phyloP scores from a whole-genome alignment of 2,113 vertebrate species.

The Sylvia atricapilla region DNA sequence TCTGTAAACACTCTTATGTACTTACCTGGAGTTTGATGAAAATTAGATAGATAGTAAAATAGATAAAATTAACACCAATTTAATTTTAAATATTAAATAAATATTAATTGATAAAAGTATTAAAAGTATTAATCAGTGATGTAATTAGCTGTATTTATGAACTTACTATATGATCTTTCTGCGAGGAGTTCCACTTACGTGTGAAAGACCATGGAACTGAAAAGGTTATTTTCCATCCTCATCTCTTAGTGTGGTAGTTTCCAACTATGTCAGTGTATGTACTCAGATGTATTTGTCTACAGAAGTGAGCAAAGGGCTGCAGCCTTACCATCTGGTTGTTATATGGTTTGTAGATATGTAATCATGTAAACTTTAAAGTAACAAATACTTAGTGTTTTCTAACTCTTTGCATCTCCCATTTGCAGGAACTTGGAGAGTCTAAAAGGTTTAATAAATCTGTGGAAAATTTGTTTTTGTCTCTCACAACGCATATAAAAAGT shows the following conservation, averaged over 20 bases:
- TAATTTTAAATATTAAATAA: neutral
- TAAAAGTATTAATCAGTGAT: neutral
- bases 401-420: neutral
- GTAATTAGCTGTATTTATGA: neutral
- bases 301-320: neutral
- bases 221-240: neutral
- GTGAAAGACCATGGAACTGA: neutral
- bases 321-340: neutral
- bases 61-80: neutral
- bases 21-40: neutral
- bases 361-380: neutral
- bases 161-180: neutral
- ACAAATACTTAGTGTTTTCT: neutral
- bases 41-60: neutral
- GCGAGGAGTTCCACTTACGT: neutral
- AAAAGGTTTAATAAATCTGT: constrained; percentile 86
- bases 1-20: neutral
- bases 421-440: constrained; percentile 74
- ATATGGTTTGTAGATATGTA: neutral
- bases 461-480: constrained; percentile 85
- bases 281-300: neutral
- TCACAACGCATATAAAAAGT: constrained; percentile 86
- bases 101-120: neutral
- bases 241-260: neutral
- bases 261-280: neutral